Conservation (phyloP, 1,140 invertebrate species). For the Neelides sp. region DNA sequence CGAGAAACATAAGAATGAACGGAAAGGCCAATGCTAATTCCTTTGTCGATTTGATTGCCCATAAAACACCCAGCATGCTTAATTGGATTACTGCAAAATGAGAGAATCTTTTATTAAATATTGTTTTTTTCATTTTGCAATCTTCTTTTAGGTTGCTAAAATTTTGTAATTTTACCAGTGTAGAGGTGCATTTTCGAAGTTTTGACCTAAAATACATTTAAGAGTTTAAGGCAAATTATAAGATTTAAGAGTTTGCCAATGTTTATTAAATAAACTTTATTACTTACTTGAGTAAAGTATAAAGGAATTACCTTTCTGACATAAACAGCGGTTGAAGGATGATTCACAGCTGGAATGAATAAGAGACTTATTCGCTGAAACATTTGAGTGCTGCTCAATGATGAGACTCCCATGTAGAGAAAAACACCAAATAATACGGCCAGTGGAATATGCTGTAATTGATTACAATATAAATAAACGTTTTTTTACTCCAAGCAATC, state of each 20-base stretch:
- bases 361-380: slow-evolving; percentile 45
- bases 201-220: slow-evolving; percentile 51
- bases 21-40: slow-evolving; percentile 74
- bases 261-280: too few species aligned
- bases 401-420: slow-evolving; percentile 54
- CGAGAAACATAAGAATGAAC: slow-evolving; percentile 80
- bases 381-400: slow-evolving; percentile 45
- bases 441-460: slow-evolving; percentile 39
- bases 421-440: slow-evolving; percentile 54
- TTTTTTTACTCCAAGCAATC: too few species aligned
- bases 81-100: slow-evolving; percentile 68
- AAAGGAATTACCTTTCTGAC: slow-evolving; percentile 20
- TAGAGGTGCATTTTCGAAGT: slow-evolving; percentile 86
- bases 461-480: too few species aligned
- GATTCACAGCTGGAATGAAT: slow-evolving; percentile 53
- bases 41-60: slow-evolving; percentile 72
- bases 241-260: not conserved
- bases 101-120: too few species aligned
- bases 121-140: too few species aligned
- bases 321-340: slow-evolving; percentile 37
- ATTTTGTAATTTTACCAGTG: too few species aligned
- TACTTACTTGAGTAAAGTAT: not conserved
- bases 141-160: too few species aligned
- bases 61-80: slow-evolving; percentile 59
- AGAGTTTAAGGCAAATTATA: slow-evolving; percentile 1